Base-by-base conservation (phyloP, 1,140 invertebrate species). In the Conus ventricosus region DNA sequence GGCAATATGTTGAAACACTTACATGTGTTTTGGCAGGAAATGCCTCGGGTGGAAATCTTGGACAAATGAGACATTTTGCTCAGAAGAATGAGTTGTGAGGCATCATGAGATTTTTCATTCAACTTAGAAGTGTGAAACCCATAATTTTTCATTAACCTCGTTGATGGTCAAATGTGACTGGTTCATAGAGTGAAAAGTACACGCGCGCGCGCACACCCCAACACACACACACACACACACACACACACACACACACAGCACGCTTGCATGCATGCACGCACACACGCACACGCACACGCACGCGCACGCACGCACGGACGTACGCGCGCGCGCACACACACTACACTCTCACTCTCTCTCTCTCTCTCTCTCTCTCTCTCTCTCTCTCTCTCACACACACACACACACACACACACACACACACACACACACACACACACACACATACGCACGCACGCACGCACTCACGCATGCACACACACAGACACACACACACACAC, bases 271-370 rank as follows among this genome's bases (percentile, higher is more conserved):
- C 75, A n/a, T 23, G 27, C 75, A 78, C 75, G 75, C 75, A 78
- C 75, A 5, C 75, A n/a, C 75, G n/a, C 75, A 78, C 75, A 78
- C 75, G n/a, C 75, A 78, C 75, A 78, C 75, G n/a, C 75, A 78
- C 5, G n/a, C 5, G n/a, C 75, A 78, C 75, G 27, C 75, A n/a
- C 75, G 27, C 75, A n/a, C 75, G 27, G 3, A n/a, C 23, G 5
- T 23, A 78, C n/a, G 27, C 75, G 27, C 5, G 5, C 75, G 5
- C 75, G 27, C 75, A 78, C 75, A 5, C 75, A 78, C 5, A n/a
- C n/a, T n/a, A n/a, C n/a, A n/a, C 60, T 13, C 60, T 13, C 60
- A 2, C 60, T 13, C 60, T 11, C 60, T 63, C 60, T 11, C 60
- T 11, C 60, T 11, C 60, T 23, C 60, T 13, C 60, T 13, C 60